A percentile compares a stretch with the other conserved stretches of the same genome.
Conservation (phyloP, 2,888 invertebrate species). For the Bombyx huttoni region DNA sequence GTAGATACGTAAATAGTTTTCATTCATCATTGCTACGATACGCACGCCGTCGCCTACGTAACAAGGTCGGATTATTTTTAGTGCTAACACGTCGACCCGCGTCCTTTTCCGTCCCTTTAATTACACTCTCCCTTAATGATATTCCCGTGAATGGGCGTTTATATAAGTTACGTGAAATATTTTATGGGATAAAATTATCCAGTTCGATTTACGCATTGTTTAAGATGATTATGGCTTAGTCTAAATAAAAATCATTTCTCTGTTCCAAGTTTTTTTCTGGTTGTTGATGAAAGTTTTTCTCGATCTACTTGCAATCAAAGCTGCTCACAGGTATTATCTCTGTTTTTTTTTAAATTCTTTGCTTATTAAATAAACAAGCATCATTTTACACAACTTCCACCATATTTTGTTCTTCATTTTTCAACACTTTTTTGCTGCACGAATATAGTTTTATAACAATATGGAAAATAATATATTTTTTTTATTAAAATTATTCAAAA, state of each 20-base stretch:
- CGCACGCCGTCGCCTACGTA: neutral
- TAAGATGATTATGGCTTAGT: neutral
- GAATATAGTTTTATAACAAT: too few relatives aligned
- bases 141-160: neutral
- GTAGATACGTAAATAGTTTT: conserved; percentile 2
- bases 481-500: too few relatives aligned
- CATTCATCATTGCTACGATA: neutral
- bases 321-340: neutral
- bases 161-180: too few relatives aligned
- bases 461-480: too few relatives aligned
- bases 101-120: neutral
- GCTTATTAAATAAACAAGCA: neutral
- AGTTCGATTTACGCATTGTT: neutral
- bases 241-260: neutral
- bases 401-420: neutral
- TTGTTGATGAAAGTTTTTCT: neutral
- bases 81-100: conserved; percentile 1
- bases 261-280: neutral
- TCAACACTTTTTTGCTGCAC: too few relatives aligned
- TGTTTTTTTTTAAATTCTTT: neutral
- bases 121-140: neutral
- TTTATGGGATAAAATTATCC: neutral
- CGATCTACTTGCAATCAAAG: neutral
- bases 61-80: neutral
- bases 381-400: neutral